phyloP scores from a whole-genome alignment of 2,113 vertebrate genomes.

The Myocastor coypus region DNA sequence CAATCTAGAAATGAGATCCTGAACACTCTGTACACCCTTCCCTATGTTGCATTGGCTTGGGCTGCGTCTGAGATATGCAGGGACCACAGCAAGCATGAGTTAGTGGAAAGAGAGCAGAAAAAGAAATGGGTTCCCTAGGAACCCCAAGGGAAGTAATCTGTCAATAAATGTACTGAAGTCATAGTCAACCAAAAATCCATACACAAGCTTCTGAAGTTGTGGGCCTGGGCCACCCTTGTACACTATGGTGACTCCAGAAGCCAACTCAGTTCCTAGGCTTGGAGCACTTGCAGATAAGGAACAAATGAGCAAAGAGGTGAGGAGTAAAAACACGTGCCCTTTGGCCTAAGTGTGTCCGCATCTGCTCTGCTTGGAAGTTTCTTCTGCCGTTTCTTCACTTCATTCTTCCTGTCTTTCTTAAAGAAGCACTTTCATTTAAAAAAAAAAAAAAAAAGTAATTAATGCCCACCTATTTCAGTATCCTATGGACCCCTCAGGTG shows the following conservation, averaged over 20 bases:
- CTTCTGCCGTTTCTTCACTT: not conserved
- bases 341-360: not conserved
- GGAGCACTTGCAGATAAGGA: not conserved
- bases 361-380: slow-evolving; percentile 2
- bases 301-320: not conserved
- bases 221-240: not conserved
- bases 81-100: not conserved
- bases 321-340: not conserved
- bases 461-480: not conserved
- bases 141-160: not conserved
- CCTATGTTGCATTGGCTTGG: not conserved
- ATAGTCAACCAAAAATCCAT: not conserved
- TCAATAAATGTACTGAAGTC: not conserved
- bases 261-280: not conserved
- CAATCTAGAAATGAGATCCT: too few relatives aligned
- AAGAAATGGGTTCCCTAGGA: not conserved
- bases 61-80: not conserved
- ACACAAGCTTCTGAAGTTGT: not conserved
- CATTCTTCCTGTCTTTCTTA: not conserved
- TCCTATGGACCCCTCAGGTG: not conserved
- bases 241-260: not conserved
- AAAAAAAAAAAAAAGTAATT: not conserved
- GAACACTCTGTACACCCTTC: too few relatives aligned
- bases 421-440: slow-evolving; percentile 27
- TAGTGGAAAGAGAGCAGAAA: not conserved